A percentile compares a stretch with the other conserved stretches of the same genome.
These are phyloP conservation scores for Acromyrmex heyeri DNA, from an alignment of 1,140 invertebrate species.

Conservation along the genomic window DNA sequence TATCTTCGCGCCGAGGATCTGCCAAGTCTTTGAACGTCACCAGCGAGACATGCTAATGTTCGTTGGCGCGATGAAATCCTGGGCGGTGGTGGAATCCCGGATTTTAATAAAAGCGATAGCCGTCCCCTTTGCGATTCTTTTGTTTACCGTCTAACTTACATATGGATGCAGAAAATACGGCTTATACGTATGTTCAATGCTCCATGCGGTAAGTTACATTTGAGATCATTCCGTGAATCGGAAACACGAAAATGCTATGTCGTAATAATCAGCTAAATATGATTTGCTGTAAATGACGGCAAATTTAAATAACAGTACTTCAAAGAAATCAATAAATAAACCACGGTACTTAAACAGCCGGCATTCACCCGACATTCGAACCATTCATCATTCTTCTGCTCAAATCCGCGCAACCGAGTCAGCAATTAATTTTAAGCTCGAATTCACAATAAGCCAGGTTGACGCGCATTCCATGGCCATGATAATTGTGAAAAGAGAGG, in stretches of 20 bases:
- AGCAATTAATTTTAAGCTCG: constrained; percentile 69
- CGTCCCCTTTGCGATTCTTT: constrained; percentile 46
- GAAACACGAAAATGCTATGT: neutral
- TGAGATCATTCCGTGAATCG: constrained; percentile 13
- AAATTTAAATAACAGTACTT: neutral
- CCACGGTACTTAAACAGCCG: constrained; percentile 42
- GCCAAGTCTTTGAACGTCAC: constrained; percentile 52
- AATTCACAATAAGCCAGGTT: constrained; percentile 64
- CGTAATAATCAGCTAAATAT: neutral
- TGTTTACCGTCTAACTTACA: constrained; percentile 37
- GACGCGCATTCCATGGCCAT: constrained; percentile 44
- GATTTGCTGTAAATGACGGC: neutral
- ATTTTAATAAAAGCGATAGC: constrained; percentile 61
- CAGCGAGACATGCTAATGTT: constrained; percentile 60
- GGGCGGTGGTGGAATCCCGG: constrained; percentile 33
- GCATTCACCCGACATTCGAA: constrained; percentile 12
- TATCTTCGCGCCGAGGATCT: constrained; percentile 36
- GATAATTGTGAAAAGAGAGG: constrained; percentile 34
- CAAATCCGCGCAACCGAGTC: constrained; percentile 29
- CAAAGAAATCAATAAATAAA: constrained; percentile 46
- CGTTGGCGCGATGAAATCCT: constrained; percentile 55
- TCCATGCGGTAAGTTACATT: neutral
- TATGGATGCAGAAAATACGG: neutral
- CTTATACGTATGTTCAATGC: constrained; percentile 10
- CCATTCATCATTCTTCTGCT: constrained; percentile 35